phyloP scores from a whole-genome alignment of 2,888 invertebrate genomes.

The Mesopsocus fuscifrons region DNA sequence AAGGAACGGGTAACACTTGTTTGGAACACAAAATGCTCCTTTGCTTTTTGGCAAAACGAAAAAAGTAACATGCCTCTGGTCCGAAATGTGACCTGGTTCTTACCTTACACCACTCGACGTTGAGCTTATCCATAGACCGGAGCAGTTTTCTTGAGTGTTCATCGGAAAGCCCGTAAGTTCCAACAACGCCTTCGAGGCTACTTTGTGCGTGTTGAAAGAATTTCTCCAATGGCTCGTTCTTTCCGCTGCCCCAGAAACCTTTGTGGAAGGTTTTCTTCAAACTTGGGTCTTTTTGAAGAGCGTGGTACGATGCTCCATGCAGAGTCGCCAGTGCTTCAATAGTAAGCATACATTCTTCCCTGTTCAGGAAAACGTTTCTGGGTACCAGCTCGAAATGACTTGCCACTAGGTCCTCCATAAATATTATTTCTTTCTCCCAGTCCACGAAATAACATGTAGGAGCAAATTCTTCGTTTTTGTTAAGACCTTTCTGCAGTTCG shows the following conservation, averaged over 20 bases:
- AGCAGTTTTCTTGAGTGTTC: too few relatives aligned
- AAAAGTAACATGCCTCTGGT: too few relatives aligned
- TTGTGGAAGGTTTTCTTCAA: not conserved
- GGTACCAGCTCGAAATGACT: not conserved
- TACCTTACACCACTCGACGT: too few relatives aligned
- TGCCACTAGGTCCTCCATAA: conserved; percentile 5
- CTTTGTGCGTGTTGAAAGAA: not conserved
- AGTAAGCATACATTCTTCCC: not conserved
- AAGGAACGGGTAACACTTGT: too few relatives aligned
- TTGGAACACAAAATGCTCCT: too few relatives aligned
- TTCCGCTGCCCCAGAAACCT: not conserved
- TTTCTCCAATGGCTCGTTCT: not conserved
- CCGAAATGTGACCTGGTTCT: too few relatives aligned
- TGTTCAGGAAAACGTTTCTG: not conserved
- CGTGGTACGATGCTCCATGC: not conserved
- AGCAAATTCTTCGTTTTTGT: not conserved
- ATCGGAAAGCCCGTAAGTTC: not conserved
- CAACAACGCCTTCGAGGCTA: not conserved
- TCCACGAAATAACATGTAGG: not conserved
- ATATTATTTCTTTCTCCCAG: conserved; percentile 1
- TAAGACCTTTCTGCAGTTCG: not conserved
- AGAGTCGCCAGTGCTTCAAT: conserved; percentile 1
- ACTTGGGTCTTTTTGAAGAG: not conserved
- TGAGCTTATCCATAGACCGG: too few relatives aligned
- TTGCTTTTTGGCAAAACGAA: too few relatives aligned